Evolutionary conservation across 2,797 vertebrate genomes (phyloP).

Genomic region (Pangasius sanitwongsei): DNA sequence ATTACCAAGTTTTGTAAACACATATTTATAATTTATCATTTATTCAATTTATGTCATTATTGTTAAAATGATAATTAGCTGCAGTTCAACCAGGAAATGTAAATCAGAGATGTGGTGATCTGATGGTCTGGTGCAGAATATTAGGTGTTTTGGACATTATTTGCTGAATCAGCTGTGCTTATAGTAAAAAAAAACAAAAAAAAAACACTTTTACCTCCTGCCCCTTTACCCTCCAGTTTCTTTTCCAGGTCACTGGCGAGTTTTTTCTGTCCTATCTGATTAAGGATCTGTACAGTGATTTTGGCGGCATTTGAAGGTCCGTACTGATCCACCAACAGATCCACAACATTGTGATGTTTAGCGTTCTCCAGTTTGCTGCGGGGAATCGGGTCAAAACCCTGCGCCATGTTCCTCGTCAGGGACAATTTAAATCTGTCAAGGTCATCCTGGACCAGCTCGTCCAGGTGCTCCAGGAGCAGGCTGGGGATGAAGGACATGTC

Average conservation of each 20-base stretch:
- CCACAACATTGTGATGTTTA: rapidly evolving
- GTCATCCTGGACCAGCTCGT: background rate
- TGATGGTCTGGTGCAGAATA: background rate
- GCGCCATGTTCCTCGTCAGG: rapidly evolving
- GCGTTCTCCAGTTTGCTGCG: constrained; percentile 7
- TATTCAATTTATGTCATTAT: too few relatives aligned
- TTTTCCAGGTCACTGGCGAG: constrained; percentile 5
- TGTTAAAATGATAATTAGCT: too few relatives aligned
- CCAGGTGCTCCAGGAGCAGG: background rate
- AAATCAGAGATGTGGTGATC: background rate
- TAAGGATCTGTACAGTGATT: background rate
- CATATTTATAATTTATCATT: background rate
- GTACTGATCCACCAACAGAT: constrained; percentile 13
- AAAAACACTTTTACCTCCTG: background rate
- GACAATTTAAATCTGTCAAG: constrained; percentile 24
- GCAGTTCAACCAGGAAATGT: too few relatives aligned
- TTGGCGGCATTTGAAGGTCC: background rate
- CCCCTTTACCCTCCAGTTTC: constrained; percentile 28
- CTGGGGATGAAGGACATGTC: constrained; percentile 19
- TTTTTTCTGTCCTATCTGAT: background rate
- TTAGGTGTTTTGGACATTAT: background rate
- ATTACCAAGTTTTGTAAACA: background rate
- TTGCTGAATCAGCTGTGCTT: background rate
- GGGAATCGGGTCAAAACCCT: background rate
- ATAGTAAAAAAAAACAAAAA: background rate